Conservation (phyloP, 2,888 invertebrate species). For the Melanotus villosus region DNA sequence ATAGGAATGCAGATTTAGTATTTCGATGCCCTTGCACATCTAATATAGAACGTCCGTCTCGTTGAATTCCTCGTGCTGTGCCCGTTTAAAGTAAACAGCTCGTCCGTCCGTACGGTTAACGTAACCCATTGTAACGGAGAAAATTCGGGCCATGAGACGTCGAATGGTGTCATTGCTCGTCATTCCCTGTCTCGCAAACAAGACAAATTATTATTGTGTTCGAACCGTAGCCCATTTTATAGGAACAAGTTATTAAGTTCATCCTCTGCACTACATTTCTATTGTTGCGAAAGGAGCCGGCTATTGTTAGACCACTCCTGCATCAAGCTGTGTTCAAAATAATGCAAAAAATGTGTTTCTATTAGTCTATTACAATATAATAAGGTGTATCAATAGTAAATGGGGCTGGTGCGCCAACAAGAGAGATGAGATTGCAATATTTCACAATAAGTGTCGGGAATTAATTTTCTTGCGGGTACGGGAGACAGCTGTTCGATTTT, state of each 20-base stretch:
- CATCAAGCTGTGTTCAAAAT: constrained; percentile 43
- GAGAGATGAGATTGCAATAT: constrained; percentile 35
- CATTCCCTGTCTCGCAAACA: constrained; percentile 20
- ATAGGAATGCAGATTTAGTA: constrained; percentile 14
- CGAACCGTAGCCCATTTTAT: constrained; percentile 30
- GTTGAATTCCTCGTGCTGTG: not conserved
- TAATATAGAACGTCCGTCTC: constrained; percentile 4
- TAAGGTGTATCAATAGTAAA: constrained; percentile 41
- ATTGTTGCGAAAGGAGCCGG: constrained; percentile 42
- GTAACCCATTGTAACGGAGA: constrained; percentile 10
- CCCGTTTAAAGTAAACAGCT: constrained; percentile 10
- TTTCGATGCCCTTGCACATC: constrained; percentile 19
- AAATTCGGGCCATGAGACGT: constrained; percentile 23
- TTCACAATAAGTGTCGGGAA: constrained; percentile 13
- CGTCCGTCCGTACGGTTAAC: not conserved
- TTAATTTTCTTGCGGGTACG: not conserved
- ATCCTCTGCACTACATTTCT: constrained; percentile 41
- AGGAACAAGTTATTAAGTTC: constrained; percentile 38
- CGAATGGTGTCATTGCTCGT: constrained; percentile 28
- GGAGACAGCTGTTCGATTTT: not conserved
- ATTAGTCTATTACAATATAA: constrained; percentile 40
- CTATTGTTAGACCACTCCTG: constrained; percentile 41
- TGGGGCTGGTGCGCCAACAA: constrained; percentile 29
- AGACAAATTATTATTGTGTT: constrained; percentile 36
- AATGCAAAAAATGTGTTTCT: constrained; percentile 40